Evolutionary conservation across 2,888 invertebrate genomes (phyloP).

Genomic region (Stegophylla sp.): DNA sequence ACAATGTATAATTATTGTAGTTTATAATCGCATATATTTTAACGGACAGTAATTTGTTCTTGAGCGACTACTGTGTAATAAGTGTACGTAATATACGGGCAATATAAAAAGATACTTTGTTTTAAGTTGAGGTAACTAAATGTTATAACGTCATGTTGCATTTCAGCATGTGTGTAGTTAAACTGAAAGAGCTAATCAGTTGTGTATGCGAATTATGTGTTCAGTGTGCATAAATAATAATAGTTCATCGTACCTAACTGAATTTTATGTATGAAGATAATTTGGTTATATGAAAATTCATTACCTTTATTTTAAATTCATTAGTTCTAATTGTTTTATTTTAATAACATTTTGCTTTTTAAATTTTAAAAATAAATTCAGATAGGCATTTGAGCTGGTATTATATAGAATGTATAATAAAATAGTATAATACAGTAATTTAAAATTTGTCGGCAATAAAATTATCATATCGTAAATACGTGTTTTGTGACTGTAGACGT

Average conservation of each 20-base stretch:
- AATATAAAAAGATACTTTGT: conserved; percentile 17
- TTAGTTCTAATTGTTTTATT: background rate
- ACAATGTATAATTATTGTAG: no score
- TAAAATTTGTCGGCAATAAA: no score
- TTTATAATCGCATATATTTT: background rate
- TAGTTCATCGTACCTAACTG: background rate
- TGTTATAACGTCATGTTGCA: background rate
- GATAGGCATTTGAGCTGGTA: no score
- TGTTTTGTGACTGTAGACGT: no score
- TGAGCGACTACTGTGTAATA: background rate
- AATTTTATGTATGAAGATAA: background rate
- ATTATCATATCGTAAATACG: no score
- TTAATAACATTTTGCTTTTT: no score
- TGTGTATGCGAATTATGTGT: conserved; percentile 31
- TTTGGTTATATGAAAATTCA: background rate
- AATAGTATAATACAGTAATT: no score
- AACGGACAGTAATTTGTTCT: background rate
- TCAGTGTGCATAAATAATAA: conserved; percentile 4
- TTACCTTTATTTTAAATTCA: background rate
- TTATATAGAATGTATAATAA: no score
- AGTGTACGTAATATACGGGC: background rate
- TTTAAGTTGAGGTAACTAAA: conserved; percentile 8
- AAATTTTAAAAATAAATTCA: no score
- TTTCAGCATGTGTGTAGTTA: background rate
- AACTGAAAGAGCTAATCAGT: conserved; percentile 17